Conservation (phyloP, 2,888 invertebrate species). For the Aphidoletes aphidimyza region DNA sequence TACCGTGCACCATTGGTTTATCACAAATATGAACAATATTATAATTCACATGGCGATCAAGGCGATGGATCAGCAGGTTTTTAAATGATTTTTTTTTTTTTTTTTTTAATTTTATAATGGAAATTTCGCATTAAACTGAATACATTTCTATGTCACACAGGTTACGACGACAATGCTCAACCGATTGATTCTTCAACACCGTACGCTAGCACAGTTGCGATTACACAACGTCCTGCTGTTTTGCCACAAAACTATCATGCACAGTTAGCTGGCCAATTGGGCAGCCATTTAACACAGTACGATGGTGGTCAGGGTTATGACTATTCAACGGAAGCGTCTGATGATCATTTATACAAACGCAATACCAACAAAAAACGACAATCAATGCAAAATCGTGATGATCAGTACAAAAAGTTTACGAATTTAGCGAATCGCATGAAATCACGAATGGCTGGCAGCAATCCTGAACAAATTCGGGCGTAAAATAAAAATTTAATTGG, state of each 20-base stretch:
- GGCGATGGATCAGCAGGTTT: conserved; percentile 26
- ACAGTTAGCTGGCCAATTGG: conserved; percentile 57
- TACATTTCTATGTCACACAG: neutral
- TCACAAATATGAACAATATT: conserved; percentile 55
- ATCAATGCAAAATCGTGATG: conserved; percentile 57
- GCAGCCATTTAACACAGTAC: too few relatives aligned
- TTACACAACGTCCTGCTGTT: conserved; percentile 60
- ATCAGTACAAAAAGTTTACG: conserved; percentile 58
- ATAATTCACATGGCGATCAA: conserved; percentile 56
- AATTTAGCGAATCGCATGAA: conserved; percentile 57
- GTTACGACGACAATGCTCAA: conserved; percentile 13
- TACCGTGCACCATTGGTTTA: conserved; percentile 59
- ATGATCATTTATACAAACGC: conserved; percentile 52
- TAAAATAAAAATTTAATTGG: neutral
- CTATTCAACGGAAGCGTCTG: neutral
- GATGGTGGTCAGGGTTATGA: neutral
- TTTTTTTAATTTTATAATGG: neutral
- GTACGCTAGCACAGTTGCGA: conserved; percentile 58
- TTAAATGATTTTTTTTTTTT: neutral
- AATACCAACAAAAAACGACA: conserved; percentile 27
- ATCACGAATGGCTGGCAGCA: neutral
- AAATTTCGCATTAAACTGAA: neutral
- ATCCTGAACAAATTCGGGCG: neutral
- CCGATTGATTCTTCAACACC: neutral
- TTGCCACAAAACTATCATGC: conserved; percentile 65